Base-by-base conservation (phyloP, 2,888 invertebrate genomes). In the Cryptus viduatorius region DNA sequence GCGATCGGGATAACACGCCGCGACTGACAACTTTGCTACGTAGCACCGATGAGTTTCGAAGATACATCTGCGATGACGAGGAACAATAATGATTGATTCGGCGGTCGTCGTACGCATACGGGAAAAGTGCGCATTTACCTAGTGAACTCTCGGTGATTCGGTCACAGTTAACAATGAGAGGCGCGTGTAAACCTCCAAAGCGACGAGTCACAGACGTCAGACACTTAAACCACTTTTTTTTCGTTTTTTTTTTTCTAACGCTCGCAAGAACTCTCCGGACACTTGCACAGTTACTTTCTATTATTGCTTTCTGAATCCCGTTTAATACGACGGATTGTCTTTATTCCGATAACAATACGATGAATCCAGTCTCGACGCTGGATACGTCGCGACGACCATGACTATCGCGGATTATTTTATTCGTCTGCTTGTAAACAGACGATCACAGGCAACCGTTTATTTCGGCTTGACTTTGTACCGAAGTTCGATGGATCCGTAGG, bases 361-460 rank as follows among this genome's bases (percentile, higher is more conserved):
- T 24, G 71, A 37, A 16, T 50, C 31, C 29, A 72, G 67, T 72
- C 69, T 73, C 73, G 77, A 80, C 24, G 31, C 44, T 56, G 69
- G 29, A 67, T 46, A 67, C 77, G 80, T 69, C 67, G 53, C 79
- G 61, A 29, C 64, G 67, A 81, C 53, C 84, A 84, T 84, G 84
- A 84, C 80, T 75, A 42, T 69, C 61, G 61, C 19, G 64, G 61
- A 64, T 75, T 61, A 31, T 48, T 72, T 64, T 61, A 14, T 16
- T 37, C 75, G 64, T 64, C 64, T 46, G 64, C 64, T 73, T 3
- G n/a, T 37, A 37, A 37, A 37, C 37, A 50, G 42, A 8, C 42
- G 71, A 16, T 24, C 16, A 37, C 16, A 1, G 65, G 19, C 48
- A 69, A 59, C 5, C 19, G 56, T 16, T 64, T 48, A 61, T 31